phyloP scores from a whole-genome alignment of 2,113 vertebrate genomes.

The Globicephala melas region DNA sequence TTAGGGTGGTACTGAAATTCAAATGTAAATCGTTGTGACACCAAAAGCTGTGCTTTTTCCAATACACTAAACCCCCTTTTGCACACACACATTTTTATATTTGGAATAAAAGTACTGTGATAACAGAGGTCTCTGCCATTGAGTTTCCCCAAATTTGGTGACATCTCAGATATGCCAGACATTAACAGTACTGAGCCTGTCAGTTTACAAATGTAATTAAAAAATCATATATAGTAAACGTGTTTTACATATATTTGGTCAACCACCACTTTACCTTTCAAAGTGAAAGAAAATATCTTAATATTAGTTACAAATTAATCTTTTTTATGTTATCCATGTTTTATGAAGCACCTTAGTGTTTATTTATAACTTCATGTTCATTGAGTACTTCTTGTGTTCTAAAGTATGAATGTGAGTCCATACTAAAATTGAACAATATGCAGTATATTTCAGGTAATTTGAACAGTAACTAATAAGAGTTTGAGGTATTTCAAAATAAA shows the following conservation, averaged over 20 bases:
- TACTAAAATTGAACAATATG: neutral
- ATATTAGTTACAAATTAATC: constrained; percentile 35
- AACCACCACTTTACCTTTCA: constrained; percentile 56
- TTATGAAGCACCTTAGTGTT: neutral
- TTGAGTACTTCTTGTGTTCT: neutral
- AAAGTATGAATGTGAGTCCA: neutral
- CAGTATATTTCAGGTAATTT: neutral
- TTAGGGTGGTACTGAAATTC: neutral
- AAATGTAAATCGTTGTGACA: neutral
- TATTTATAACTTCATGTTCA: neutral
- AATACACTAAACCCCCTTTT: neutral
- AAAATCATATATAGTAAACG: constrained; percentile 42
- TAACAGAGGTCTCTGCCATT: neutral
- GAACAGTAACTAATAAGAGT: neutral
- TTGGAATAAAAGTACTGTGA: neutral
- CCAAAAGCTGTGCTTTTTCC: neutral
- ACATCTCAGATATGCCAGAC: neutral
- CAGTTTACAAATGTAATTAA: constrained; percentile 69
- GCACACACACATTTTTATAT: neutral
- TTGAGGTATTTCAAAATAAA: neutral
- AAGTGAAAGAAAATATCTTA: constrained; percentile 60
- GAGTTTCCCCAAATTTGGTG: neutral
- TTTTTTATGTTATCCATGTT: constrained; percentile 31
- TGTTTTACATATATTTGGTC: constrained; percentile 70
- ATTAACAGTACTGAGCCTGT: neutral